A percentile compares a stretch with the other conserved stretches of the same genome.
Evolutionary conservation across 1,140 invertebrate species (phyloP).

Genomic region (Himalopsyche phryganea): DNA sequence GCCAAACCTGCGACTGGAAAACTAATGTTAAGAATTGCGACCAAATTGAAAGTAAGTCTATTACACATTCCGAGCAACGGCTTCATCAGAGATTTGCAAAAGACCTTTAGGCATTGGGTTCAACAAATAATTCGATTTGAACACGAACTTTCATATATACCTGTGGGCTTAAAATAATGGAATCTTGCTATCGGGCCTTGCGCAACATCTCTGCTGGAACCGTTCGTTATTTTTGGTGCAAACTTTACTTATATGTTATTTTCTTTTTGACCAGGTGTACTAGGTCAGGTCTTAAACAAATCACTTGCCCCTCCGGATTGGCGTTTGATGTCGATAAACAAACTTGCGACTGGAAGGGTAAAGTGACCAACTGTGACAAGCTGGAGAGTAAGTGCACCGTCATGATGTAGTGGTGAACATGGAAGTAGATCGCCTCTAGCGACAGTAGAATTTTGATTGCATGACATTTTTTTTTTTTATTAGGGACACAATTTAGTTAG

Average conservation of each 20-base stretch:
- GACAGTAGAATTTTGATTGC: slow-evolving; percentile 39
- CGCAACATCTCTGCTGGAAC: slow-evolving; percentile 8
- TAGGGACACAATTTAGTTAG: slow-evolving; percentile 10
- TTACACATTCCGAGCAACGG: slow-evolving; percentile 33
- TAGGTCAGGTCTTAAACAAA: slow-evolving; percentile 88
- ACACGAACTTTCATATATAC: too few relatives aligned
- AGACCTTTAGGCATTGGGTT: too few relatives aligned
- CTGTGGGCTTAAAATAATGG: not conserved
- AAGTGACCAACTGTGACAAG: slow-evolving; percentile 93
- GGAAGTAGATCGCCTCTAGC: slow-evolving; percentile 42
- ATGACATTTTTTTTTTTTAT: slow-evolving; percentile 8
- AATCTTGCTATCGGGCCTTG: not conserved
- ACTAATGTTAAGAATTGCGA: slow-evolving; percentile 93
- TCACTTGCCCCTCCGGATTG: slow-evolving; percentile 90
- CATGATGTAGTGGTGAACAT: slow-evolving; percentile 45
- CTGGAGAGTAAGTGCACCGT: slow-evolving; percentile 85
- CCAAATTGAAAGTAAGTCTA: slow-evolving; percentile 84
- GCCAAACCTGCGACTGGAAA: slow-evolving; percentile 95
- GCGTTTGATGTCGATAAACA: slow-evolving; percentile 96
- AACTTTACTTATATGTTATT: slow-evolving; percentile 40
- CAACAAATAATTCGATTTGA: too few relatives aligned
- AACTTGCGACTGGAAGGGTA: slow-evolving; percentile 95
- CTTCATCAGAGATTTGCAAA: slow-evolving; percentile 37
- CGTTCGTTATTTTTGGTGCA: slow-evolving; percentile 26
- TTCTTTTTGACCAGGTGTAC: slow-evolving; percentile 68